Conservation (phyloP, 1,140 invertebrate species). For the Drosophila bocqueti region DNA sequence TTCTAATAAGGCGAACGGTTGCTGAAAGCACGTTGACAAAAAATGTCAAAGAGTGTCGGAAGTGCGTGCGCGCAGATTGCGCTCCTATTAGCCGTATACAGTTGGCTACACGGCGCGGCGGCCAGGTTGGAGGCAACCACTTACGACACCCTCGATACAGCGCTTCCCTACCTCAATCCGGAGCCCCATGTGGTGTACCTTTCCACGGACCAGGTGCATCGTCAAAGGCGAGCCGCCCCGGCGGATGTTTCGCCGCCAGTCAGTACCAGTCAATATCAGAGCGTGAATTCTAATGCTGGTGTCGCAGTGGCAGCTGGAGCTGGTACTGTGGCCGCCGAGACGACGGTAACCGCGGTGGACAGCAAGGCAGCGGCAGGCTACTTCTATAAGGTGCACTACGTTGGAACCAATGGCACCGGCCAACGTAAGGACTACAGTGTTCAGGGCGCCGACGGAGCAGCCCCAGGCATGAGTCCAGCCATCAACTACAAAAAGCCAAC, state of each 20-base stretch:
- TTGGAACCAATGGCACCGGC: constrained; percentile 82
- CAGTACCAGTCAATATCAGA: constrained; percentile 71
- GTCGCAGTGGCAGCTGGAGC: not conserved
- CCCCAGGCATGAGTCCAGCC: constrained; percentile 12
- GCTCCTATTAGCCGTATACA: too few species aligned
- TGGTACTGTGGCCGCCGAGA: constrained; percentile 9
- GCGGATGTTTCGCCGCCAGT: constrained; percentile 20
- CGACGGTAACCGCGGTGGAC: constrained; percentile 49
- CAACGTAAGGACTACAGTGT: constrained; percentile 65
- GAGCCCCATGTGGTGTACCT: too few species aligned
- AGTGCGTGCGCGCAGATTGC: too few species aligned
- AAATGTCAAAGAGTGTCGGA: too few species aligned
- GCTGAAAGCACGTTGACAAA: too few species aligned
- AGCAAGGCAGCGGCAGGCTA: constrained; percentile 29
- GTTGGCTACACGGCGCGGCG: too few species aligned
- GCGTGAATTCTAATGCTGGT: constrained; percentile 37
- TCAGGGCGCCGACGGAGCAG: not conserved
- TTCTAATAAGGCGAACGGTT: too few species aligned
- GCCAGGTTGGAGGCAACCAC: too few species aligned
- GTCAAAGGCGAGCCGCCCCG: too few species aligned
- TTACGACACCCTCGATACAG: too few species aligned
- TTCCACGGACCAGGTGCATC: too few species aligned
- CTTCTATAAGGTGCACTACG: constrained; percentile 65
- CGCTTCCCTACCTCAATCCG: too few species aligned
- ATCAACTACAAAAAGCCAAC: constrained; percentile 49